Evolutionary conservation across 2,888 invertebrate genomes (phyloP), one percentile per base, ranked within the genome.

Genomic region (Cerceris ruficornis): DNA sequence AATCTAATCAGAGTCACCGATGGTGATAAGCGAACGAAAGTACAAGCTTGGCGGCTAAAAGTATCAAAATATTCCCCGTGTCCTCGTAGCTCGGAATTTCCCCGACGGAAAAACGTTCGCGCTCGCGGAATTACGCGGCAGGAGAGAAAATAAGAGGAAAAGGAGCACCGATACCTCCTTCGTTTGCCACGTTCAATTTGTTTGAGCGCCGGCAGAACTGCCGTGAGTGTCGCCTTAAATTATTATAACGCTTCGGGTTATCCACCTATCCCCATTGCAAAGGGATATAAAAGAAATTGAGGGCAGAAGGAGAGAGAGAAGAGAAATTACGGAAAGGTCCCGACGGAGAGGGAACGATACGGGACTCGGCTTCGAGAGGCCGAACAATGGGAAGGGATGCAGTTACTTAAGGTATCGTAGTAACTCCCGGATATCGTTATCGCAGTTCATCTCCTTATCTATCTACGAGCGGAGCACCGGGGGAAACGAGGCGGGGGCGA

Each of bases 401-500:
- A 65, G 61, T 78, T 61, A 68, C 54, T 75, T 65, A 59, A 73
- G 54, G 65, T 65, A 67, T 65, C 64, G 69, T 49, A 28, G 28
- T 28, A 55, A 69, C 62, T 54, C 49, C 15, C 28, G 69, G 69
- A 67, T 73, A 75, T 78, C 65, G 75, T 82, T 81, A 82, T 81
- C 82, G 52, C 65, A 49, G 73, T 62, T 60, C 69, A 68, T 75
- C 74, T 75, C 14, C 75, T 71, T 80, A 69, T 82, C 75, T 77
- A 7, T 46, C 41, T 43, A 9, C 41, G 43, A 49, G 15, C 28
- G 28, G 67, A 14, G 55, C 28, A 60, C 49, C 52, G 59, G 52
- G 64, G 61, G 41, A n/a, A 55, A 55, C 50, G 60, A 17, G 28
- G 14, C 9, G 6, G 42, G 39, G 67, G 46, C 15, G 11, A 49